A percentile compares a stretch with the other conserved stretches of the same genome.
Evolutionary conservation across 2,113 vertebrate genomes (phyloP).

Genomic region (Peromyscus californicus): DNA sequence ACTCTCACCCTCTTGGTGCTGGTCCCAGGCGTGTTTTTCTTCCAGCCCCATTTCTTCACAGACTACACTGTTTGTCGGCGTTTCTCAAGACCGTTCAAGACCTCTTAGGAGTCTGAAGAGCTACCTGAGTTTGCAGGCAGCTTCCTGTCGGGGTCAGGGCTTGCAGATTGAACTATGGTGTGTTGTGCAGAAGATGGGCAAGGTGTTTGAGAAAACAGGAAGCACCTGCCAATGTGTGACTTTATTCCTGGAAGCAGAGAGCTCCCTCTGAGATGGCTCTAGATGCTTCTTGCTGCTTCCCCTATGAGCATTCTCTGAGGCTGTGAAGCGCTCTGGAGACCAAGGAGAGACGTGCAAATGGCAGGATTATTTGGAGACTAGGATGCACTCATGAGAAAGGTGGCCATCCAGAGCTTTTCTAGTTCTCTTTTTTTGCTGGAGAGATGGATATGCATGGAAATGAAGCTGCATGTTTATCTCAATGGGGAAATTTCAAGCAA

Average conservation of each 20-base stretch:
- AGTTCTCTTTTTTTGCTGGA: background rate
- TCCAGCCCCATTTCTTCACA: conserved; percentile 61
- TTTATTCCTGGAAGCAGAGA: conserved; percentile 66
- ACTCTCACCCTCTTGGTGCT: conserved; percentile 66
- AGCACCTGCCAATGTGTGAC: conserved; percentile 66
- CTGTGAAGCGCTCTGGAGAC: background rate
- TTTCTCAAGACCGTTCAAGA: conserved; percentile 66
- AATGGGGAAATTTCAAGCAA: background rate
- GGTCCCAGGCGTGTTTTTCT: conserved; percentile 59
- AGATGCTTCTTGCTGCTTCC: conserved; percentile 16
- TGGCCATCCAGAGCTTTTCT: background rate
- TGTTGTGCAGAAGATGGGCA: conserved; percentile 71
- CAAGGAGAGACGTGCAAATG: background rate
- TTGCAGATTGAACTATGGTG: conserved; percentile 38
- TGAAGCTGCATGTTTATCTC: background rate
- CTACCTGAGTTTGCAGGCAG: conserved; percentile 72
- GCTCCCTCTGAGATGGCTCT: background rate
- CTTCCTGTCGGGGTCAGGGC: conserved; percentile 72
- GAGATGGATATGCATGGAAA: background rate
- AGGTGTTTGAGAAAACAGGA: conserved; percentile 82
- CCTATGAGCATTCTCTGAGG: background rate
- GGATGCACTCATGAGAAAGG: background rate
- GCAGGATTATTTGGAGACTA: conserved; percentile 24
- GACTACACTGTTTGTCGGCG: conserved; percentile 42
- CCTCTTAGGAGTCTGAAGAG: conserved; percentile 54